Conservation (phyloP, 2,113 vertebrate species). For the Anguilla japonica region DNA sequence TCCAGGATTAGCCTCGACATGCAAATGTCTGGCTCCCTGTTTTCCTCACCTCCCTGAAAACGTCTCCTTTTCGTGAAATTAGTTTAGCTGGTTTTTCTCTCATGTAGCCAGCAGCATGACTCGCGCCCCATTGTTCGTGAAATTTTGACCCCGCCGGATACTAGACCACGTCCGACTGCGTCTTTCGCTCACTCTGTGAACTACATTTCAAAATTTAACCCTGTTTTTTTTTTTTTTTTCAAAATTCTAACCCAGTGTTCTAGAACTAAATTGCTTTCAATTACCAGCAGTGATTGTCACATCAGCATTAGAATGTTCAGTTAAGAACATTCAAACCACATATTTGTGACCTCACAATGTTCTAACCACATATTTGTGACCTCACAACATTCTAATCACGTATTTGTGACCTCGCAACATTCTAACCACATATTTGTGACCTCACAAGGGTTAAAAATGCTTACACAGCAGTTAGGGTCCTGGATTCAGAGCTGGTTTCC, state of each 20-base stretch:
- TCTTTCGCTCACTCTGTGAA: not conserved
- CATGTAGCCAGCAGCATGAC: not conserved
- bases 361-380: too few relatives aligned
- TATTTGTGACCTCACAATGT: too few relatives aligned
- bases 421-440: too few relatives aligned
- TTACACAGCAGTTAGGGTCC: not conserved
- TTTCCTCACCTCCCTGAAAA: slow-evolving; percentile 12
- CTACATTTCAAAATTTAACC: not conserved
- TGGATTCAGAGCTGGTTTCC: not conserved
- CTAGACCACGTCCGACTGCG: not conserved
- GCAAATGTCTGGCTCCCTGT: slow-evolving; percentile 14
- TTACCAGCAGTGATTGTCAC: too few relatives aligned
- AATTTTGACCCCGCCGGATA: not conserved
- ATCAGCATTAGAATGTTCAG: too few relatives aligned
- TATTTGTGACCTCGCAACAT: too few relatives aligned
- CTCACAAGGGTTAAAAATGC: too few relatives aligned
- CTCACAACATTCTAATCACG: too few relatives aligned
- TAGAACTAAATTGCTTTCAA: too few relatives aligned
- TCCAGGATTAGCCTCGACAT: slow-evolving; percentile 23
- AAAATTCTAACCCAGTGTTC: too few relatives aligned
- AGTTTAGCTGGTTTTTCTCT: not conserved
- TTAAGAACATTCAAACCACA: too few relatives aligned
- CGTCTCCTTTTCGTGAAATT: slow-evolving; percentile 5
- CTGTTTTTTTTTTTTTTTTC: not conserved
- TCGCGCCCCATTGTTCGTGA: not conserved